Evolutionary conservation across 2,888 invertebrate species (phyloP), one percentile per base, ranked within the genome.

Genomic region (Eledone cirrhosa): DNA sequence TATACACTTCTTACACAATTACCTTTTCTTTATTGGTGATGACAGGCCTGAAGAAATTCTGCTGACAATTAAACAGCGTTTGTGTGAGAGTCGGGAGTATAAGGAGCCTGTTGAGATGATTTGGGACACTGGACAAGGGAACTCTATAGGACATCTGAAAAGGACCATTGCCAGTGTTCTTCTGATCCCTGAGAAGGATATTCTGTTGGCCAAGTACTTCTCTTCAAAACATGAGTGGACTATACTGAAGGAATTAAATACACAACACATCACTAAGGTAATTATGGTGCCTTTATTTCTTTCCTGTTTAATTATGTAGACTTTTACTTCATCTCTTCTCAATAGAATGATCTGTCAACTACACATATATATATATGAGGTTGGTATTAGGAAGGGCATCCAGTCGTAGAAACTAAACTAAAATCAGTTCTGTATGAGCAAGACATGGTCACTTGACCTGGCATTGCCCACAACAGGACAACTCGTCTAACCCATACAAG

Each of bases 121-220:
- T n/a, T 90, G 89, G 89, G 85, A 89, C 80, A 84, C 85, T 48
- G 80, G 83, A 53, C 79, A 81, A 22, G 88, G 88, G 2, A 84
- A 86, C 22, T 83, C 84, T 22, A 81, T 84, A 27, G 80, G 80
- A 5, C 82, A 82, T 77, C 84, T 90, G 48, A 81, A 84, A 47
- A 83, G 85, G 78, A 81, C 84, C 7, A 80, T 89, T 8, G 83
- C 86, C 31, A 81, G 83, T 11, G 47, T 80, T 24, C 80, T 87
- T 1, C 65, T 78, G 27, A 79, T 87, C 47, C 86, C 87, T n/a
- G 75, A 80, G 13, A 86, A 88, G 59, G 79, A 83, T 78, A 77
- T 89, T 4, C 31, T 81, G 29, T 81, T 90, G 29, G 90, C 90
- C 27, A 90, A 90, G 82, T 86, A 89, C 80, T 85, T 86, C 77